Base-by-base conservation (phyloP, 2,888 invertebrate species). In the Epinotia demarniana region DNA sequence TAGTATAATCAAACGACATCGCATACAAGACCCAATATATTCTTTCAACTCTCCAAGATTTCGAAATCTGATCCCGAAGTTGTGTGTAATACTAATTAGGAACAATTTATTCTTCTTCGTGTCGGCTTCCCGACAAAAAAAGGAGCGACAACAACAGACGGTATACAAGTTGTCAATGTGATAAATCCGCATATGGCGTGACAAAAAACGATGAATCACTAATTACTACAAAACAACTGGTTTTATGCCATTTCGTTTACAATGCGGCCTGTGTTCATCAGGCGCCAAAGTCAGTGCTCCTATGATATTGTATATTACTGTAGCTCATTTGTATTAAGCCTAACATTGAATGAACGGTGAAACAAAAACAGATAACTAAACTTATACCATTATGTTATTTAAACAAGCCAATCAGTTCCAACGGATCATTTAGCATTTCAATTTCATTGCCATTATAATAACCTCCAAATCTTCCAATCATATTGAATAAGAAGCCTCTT, bases 141-240 rank as follows among this genome's bases (percentile, higher is more conserved):
- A 69, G n/a, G 11, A 78, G 80, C 78, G 77, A 80, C 82, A 66
- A 75, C 83, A 81, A 77, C 81, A 80, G 82, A 85, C 88, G 85
- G 83, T 86, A 90, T 87, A 89, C 89, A 90, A 88, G 82, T 89
- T 87, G 85, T 81, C 89, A 82, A 88, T 87, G 85, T 81, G 81
- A 79, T 80, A 78, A 80, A 78, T 68, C 71, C 72, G 19, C 71
- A 72, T 67, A 75, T 75, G 71, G 77, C 60, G 73, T 76, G 68
- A 72, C 67, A 73, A 76, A 71, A 76, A 77, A 77, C 74, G 69
- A 71, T 60, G 71, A 55, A 67, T 53, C 70, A 69, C 74, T 77
- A 77, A 77, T 75, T 77, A 77, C 53, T 43, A 49, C 61, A 73
- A 67, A 75, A 57, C 70, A 63, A 60, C 62, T 75, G 57, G 43